Percentiles rank a stretch among this genome's conserved stretches.
phyloP scores from a whole-genome alignment of 2,113 vertebrate genomes.

The Plecturocebus donacophilus region DNA sequence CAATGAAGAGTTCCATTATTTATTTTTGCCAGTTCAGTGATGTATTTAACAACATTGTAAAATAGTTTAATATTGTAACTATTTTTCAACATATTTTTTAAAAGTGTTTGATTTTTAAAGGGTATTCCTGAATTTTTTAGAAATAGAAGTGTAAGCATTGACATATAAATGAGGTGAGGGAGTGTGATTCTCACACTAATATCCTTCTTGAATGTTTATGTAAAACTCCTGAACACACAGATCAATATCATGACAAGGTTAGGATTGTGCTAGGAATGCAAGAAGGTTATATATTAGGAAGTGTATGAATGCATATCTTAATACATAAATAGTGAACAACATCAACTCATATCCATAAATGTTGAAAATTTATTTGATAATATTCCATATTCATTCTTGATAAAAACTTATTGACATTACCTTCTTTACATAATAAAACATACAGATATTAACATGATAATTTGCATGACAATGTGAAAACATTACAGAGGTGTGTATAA shows the following conservation, averaged over 20 bases:
- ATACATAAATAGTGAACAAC: background rate
- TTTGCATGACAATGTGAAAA: background rate
- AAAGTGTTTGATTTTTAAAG: background rate
- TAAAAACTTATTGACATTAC: background rate
- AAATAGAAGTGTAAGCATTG: background rate
- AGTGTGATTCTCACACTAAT: background rate
- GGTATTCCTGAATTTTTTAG: background rate
- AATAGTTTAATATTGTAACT: background rate
- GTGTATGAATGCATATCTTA: background rate
- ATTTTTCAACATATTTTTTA: background rate
- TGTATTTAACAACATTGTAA: background rate
- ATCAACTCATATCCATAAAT: background rate
- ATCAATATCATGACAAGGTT: background rate
- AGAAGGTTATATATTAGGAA: background rate
- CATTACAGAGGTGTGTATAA: background rate
- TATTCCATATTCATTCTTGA: background rate
- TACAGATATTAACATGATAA: background rate
- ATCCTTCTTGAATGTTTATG: background rate
- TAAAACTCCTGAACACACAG: background rate
- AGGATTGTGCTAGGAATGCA: background rate
- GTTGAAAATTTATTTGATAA: background rate
- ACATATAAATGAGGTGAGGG: background rate
- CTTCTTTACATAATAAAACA: background rate
- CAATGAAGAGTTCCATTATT: background rate
- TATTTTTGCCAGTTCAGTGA: background rate